These are phyloP conservation scores for Myotis yumanensis DNA, from an alignment of 2,113 vertebrate species.

Conservation along the genomic window DNA sequence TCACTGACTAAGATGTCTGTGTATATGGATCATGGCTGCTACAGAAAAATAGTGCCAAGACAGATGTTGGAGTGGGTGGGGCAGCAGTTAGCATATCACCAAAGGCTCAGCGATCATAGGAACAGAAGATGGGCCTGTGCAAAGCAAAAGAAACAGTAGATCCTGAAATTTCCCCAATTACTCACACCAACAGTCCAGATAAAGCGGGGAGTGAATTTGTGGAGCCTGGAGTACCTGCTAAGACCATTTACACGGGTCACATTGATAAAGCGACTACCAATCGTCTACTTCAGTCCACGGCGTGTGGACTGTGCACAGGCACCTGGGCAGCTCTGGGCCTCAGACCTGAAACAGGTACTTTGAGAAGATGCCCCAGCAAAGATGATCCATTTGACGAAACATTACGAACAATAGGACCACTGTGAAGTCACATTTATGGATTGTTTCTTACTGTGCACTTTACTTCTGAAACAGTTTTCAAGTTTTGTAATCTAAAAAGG, in stretches of 20 bases:
- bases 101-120: neutral
- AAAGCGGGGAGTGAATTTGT: neutral
- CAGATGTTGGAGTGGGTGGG: neutral
- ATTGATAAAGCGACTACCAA: neutral
- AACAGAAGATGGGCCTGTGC: neutral
- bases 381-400: neutral
- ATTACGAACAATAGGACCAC: neutral
- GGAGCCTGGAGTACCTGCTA: neutral
- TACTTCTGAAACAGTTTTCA: neutral
- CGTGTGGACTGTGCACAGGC: neutral
- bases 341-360: neutral
- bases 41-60: neutral
- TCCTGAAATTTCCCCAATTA: neutral
- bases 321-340: neutral
- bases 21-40: neutral
- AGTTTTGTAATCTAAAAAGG: neutral
- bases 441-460: neutral
- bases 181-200: neutral
- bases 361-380: neutral
- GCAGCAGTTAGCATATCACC: neutral
- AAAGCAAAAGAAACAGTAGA: neutral
- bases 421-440: neutral
- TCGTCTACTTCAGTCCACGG: rapidly evolving
- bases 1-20: neutral
- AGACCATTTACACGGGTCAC: neutral